A percentile compares a stretch with the other conserved stretches of the same genome.
Conservation (phyloP, 2,888 invertebrate genomes). For the Stramonita haemastoma region DNA sequence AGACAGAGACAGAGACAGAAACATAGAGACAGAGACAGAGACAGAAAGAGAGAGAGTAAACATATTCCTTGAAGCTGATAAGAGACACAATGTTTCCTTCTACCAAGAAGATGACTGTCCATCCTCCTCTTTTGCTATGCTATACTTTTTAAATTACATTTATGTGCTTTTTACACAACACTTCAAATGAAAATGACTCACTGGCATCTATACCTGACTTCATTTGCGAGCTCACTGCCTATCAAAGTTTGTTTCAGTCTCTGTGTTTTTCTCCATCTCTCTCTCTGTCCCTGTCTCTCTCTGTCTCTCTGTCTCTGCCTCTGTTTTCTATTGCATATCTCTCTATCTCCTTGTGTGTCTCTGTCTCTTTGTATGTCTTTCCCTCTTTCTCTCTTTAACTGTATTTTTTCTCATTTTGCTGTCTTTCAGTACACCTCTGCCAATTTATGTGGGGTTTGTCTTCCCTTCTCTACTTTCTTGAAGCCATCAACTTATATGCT, state of each 20-base stretch:
- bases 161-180: too few relatives aligned
- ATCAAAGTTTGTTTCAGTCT: neutral
- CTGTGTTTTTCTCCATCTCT: neutral
- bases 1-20: too few relatives aligned
- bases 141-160: too few relatives aligned
- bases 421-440: too few relatives aligned
- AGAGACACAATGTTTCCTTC: too few relatives aligned
- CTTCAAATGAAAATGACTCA: too few relatives aligned
- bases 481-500: neutral
- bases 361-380: neutral
- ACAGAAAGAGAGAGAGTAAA: neutral
- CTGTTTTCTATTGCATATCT: neutral
- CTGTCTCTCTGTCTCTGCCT: neutral
- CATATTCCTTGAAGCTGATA: too few relatives aligned
- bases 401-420: neutral
- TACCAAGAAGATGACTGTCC: too few relatives aligned
- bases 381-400: neutral
- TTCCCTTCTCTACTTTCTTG: neutral
- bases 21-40: too few relatives aligned
- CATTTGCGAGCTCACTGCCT: too few relatives aligned
- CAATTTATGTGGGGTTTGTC: neutral
- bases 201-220: too few relatives aligned
- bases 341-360: neutral
- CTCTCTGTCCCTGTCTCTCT: constrained; percentile 2
- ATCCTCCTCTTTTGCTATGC: too few relatives aligned